Evolutionary conservation across 2,797 vertebrate species (phyloP), one percentile per base, ranked within the genome.

Genomic region (Rachycentron canadum): DNA sequence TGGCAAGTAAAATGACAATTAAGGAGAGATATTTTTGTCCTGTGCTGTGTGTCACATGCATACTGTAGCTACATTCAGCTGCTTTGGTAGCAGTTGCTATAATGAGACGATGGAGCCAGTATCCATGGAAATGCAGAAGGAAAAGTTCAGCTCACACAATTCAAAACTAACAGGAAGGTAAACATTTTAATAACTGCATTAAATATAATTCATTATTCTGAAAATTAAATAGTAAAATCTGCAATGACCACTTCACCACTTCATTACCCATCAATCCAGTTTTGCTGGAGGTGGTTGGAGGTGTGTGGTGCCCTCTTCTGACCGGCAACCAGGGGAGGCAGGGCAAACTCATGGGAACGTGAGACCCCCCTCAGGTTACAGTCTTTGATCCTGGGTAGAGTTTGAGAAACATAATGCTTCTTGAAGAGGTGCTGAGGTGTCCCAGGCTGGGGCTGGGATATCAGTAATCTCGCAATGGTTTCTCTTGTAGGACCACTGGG

Each of bases 51-150:
- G 82, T 75, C 83, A 80, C 81, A 88, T 85, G 74, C 50, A 25
- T 19, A 34, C 65, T 73, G 86, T 47, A 69, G 86, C 83, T 85
- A 74, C 73, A 85, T 75, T 90, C 79, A 78, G 88, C 81, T 71
- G 73, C 83, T 83, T 79, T 73, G 76, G 82, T 86, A 84, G 86
- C 82, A 64, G 79, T 82, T 78, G 85, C 86, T 79, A 84, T 88
- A 82, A 86, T 65, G 66, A 88, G 77, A 84, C 75, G 88, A 74
- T 56, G 50, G 86, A 85, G 79, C 64, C 38, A 21, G 89, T 93
- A 91, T 89, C 91, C 92, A 92, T 92, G 87, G 91, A 87, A 93
- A 94, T 90, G 71, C 66, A 66, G 66, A 75, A 5, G 23, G 64
- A 86, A 85, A 88, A 76, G 67, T 87, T 89, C 52, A 79, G 16